Evolutionary conservation across 30 jellyfish, hydroid and myxozoan genomes (phyloP).

Genomic region (Calvadosia cruxmelitensis): DNA sequence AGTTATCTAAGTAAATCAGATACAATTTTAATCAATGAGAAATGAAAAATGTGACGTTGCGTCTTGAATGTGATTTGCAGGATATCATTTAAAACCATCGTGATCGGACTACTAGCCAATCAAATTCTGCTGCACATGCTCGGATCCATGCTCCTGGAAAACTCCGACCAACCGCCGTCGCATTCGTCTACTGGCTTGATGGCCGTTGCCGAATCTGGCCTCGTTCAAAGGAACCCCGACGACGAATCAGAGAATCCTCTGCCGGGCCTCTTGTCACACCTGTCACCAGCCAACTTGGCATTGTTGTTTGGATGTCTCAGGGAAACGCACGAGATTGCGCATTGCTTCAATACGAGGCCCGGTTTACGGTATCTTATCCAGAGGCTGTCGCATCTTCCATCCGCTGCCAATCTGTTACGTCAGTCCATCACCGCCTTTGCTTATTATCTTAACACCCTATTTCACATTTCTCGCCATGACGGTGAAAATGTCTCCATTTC

Average conservation of each 20-base stretch:
- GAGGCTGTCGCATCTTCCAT: constrained; percentile 65
- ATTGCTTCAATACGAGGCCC: constrained; percentile 83
- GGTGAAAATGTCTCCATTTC: constrained; percentile 91
- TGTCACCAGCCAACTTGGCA: constrained; percentile 83
- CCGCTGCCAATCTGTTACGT: constrained; percentile 82
- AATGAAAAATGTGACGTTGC: no score
- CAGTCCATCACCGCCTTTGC: constrained; percentile 91
- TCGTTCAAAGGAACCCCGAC: constrained; percentile 73
- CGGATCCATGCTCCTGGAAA: constrained; percentile 86
- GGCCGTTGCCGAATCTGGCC: constrained; percentile 81
- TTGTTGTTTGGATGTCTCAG: constrained; percentile 75
- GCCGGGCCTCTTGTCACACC: constrained; percentile 85
- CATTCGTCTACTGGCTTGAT: constrained; percentile 48
- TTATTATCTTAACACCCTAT: constrained; percentile 73
- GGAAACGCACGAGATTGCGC: constrained; percentile 76
- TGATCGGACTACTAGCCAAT: constrained; percentile 81
- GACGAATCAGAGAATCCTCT: constrained; percentile 64
- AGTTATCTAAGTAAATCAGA: background rate
- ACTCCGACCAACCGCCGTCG: constrained; percentile 50
- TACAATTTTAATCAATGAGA: no score
- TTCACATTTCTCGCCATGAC: constrained; percentile 90
- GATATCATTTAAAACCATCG: constrained; percentile 68
- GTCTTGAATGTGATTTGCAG: no score
- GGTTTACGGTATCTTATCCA: constrained; percentile 81
- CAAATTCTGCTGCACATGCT: constrained; percentile 82